Percentiles rank a stretch among this genome's conserved stretches.
phyloP scores from a whole-genome alignment of 1,140 invertebrate genomes.

The Stegodyphus dumicola region DNA sequence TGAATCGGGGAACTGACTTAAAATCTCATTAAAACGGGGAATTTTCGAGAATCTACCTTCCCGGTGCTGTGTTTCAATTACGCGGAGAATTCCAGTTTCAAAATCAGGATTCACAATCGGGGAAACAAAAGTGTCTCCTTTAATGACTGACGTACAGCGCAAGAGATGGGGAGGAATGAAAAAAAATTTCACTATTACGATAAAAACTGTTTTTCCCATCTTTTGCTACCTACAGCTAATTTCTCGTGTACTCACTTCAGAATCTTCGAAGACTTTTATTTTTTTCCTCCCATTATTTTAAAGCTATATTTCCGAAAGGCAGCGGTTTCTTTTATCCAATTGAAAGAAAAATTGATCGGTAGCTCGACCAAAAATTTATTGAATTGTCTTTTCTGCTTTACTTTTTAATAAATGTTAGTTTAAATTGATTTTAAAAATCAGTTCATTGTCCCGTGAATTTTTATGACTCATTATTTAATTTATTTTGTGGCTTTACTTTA shows the following conservation, averaged over 20 bases:
- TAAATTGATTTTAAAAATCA: no score
- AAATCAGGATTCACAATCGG: constrained; percentile 1
- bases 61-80: neutral
- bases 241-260: neutral
- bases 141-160: neutral
- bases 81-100: neutral
- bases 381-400: no score
- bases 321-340: no score
- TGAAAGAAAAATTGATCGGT: no score
- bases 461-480: no score
- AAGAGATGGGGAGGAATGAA: no score
- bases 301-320: no score
- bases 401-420: no score
- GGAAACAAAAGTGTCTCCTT: constrained; percentile 1
- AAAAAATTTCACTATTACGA: neutral
- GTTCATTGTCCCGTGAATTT: no score
- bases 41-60: constrained; percentile 1
- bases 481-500: no score
- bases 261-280: neutral
- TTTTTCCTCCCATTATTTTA: neutral
- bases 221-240: neutral
- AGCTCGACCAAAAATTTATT: no score
- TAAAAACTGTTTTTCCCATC: neutral
- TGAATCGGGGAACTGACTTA: constrained; percentile 2
- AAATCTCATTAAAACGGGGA: constrained; percentile 7